Evolutionary conservation across 2,797 vertebrate species (phyloP).

Genomic region (Margarornis squamiger): DNA sequence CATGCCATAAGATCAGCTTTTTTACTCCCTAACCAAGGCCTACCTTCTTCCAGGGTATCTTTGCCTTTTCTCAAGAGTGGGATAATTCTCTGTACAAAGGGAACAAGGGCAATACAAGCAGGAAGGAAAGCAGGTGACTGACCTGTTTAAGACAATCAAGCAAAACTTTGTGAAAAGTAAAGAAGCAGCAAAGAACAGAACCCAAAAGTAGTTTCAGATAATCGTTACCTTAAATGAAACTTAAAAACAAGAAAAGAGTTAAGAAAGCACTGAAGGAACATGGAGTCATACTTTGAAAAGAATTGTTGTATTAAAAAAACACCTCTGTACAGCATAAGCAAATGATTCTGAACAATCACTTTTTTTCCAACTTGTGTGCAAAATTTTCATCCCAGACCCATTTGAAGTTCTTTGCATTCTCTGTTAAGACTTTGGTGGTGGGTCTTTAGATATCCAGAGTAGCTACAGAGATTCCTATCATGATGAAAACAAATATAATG

Average conservation of each 20-base stretch:
- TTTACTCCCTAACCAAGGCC: neutral
- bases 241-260: neutral
- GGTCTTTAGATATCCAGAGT: neutral
- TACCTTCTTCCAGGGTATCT: neutral
- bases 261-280: neutral
- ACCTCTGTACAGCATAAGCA: neutral
- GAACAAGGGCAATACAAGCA: fast-evolving
- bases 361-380: neutral
- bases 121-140: neutral
- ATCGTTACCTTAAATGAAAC: neutral
- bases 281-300: neutral
- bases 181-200: neutral
- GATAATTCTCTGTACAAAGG: neutral
- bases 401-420: neutral
- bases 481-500: neutral
- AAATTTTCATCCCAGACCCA: neutral
- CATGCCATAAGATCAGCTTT: fast-evolving
- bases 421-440: neutral
- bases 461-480: neutral
- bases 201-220: neutral
- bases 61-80: neutral
- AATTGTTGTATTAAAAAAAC: neutral
- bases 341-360: neutral
- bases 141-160: neutral
- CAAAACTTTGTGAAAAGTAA: neutral